These are phyloP conservation scores for Blennius ocellaris DNA, from an alignment of 2,113 vertebrate species.

Conservation along the genomic window DNA sequence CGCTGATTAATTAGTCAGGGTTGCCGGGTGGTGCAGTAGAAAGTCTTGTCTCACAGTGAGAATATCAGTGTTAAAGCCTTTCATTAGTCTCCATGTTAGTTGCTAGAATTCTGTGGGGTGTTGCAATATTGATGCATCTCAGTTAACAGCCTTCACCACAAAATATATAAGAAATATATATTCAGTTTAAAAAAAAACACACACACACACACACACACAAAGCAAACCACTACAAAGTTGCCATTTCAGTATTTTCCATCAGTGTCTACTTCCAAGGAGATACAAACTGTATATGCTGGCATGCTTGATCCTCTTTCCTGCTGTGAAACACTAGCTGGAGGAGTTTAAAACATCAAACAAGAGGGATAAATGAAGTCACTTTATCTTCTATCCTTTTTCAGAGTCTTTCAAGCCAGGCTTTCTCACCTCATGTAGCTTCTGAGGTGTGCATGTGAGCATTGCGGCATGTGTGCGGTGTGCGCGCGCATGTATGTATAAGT, in stretches of 20 bases:
- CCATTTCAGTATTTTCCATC: slow-evolving; percentile 7
- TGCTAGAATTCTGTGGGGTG: background rate
- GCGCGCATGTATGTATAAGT: background rate
- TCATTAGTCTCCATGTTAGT: too few species aligned
- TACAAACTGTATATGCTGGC: background rate
- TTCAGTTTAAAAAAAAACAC: too few species aligned
- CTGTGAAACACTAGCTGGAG: slow-evolving; percentile 44
- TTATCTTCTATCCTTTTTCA: slow-evolving; percentile 3
- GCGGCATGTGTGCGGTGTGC: slow-evolving; percentile 1
- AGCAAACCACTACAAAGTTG: slow-evolving; percentile 7
- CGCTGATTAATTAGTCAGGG: too few species aligned
- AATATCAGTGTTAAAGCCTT: too few species aligned
- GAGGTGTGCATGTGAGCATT: background rate
- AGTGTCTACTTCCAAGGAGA: slow-evolving; percentile 18
- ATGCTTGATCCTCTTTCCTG: slow-evolving; percentile 49
- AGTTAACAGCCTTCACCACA: too few species aligned
- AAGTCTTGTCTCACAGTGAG: too few species aligned
- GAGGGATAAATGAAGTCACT: slow-evolving; percentile 33
- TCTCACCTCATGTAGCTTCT: slow-evolving; percentile 32
- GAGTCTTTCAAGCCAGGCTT: slow-evolving; percentile 21
- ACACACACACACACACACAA: background rate
- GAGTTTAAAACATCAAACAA: slow-evolving; percentile 54
- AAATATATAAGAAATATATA: background rate
- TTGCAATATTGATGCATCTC: too few species aligned
- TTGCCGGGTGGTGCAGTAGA: too few species aligned